Percentiles rank a stretch among this genome's conserved stretches.
Evolutionary conservation across 2,113 vertebrate genomes (phyloP).

Genomic region (Epinephelus cyanopodus): DNA sequence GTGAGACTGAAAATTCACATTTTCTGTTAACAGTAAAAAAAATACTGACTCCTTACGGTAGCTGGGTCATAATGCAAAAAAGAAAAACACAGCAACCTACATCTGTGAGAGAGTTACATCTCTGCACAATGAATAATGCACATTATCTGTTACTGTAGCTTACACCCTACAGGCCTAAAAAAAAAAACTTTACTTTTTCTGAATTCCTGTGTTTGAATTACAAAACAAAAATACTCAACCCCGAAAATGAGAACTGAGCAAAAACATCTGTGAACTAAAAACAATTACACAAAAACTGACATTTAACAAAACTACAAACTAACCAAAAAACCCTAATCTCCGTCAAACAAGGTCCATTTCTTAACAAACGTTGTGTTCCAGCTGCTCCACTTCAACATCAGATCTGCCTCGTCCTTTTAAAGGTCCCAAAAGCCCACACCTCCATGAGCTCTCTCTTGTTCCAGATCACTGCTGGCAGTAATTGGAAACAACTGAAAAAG

Average conservation of each 20-base stretch:
- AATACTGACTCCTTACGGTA: background rate
- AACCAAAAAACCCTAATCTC: background rate
- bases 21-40: background rate
- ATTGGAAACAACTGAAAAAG: conserved; percentile 68
- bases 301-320: background rate
- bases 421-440: conserved; percentile 34
- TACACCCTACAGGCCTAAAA: background rate
- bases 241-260: background rate
- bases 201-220: background rate
- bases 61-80: background rate
- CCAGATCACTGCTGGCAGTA: conserved; percentile 66
- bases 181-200: background rate
- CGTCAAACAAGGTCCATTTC: background rate
- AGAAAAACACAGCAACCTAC: background rate
- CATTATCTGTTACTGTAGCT: background rate
- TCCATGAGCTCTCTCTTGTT: conserved; percentile 57
- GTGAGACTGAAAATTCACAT: background rate
- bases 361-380: conserved; percentile 21
- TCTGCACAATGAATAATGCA: background rate
- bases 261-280: background rate
- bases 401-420: conserved; percentile 29
- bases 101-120: background rate
- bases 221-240: background rate
- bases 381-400: conserved; percentile 21
- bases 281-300: background rate